Conservation (phyloP, 2,888 invertebrate species). For the Dexiosoma caninum region DNA sequence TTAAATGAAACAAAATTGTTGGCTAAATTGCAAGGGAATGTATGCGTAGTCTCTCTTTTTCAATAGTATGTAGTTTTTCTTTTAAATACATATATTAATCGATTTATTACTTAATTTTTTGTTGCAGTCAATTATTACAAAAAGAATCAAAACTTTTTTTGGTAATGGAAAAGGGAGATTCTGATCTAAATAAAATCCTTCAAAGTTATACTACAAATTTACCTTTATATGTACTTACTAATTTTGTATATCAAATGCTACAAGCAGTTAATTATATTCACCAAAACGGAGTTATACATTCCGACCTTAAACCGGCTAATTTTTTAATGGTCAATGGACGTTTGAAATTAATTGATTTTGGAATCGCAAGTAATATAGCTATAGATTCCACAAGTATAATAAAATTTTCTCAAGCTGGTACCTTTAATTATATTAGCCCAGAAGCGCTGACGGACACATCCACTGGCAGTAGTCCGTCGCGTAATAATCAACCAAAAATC, state of each 20-base stretch:
- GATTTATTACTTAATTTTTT: conserved; percentile 43
- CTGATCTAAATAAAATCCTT: conserved; percentile 89
- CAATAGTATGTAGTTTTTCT: conserved; percentile 85
- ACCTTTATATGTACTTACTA: conserved; percentile 87
- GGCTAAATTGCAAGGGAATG: conserved; percentile 87
- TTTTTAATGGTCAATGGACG: conserved; percentile 91
- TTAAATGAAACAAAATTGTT: conserved; percentile 93
- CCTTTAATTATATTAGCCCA: conserved; percentile 97
- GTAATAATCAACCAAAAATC: conserved; percentile 78
- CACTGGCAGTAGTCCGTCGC: conserved; percentile 76
- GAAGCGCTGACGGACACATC: conserved; percentile 88
- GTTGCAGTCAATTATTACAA: conserved; percentile 84
- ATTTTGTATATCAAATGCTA: conserved; percentile 97
- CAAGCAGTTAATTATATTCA: conserved; percentile 94
- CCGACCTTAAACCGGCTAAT: conserved; percentile 97
- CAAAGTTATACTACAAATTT: conserved; percentile 81
- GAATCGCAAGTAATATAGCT: conserved; percentile 93
- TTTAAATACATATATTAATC: not conserved
- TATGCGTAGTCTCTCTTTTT: conserved; percentile 89
- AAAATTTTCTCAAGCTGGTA: conserved; percentile 90
- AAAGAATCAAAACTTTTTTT: conserved; percentile 85
- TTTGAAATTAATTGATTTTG: conserved; percentile 97
- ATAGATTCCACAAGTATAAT: conserved; percentile 93
- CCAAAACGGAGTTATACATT: conserved; percentile 93
- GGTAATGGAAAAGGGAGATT: conserved; percentile 95